Evolutionary conservation across 1,140 invertebrate species (phyloP), one percentile per base, ranked within the genome.

Genomic region (Pseudomyrmex gracilis): DNA sequence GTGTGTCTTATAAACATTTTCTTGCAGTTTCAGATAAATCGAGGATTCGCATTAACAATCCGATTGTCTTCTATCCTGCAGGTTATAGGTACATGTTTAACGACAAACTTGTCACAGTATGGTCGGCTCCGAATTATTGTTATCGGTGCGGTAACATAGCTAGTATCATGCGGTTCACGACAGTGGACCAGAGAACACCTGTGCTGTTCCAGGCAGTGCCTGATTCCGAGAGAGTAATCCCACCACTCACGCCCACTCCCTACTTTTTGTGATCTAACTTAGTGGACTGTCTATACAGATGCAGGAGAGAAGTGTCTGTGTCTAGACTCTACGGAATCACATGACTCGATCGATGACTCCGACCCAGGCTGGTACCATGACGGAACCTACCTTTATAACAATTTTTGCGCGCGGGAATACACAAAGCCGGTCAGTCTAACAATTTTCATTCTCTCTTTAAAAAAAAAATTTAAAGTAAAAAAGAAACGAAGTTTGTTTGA

Each of bases 91-190:
- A 98, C 92, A 98, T 99, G 97, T 99, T 99, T 94, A 97, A 99
- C 92, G 96, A 98, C 85, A 97, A 98, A 94, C 94, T 99, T 86
- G 98, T 99, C 5, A 99, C 98, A 2, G 98, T 99, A 2, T 99
- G 98, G 98, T 99, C 98, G 45, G 99, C 98, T 13, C 98, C 98
- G 0, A 99, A 99, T 94, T 99, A 99, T 93, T 99, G 98, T 94
- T 99, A 99, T 94, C 96, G 98, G 60, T 99, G 98, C 93, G 98
- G 98, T 45, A 99, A 99, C 92, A 96, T 98, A 64, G 98, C 98
- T 47, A 98, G 98, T 83, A 98, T 99, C 90, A 94, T 99, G 85
- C 96, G 97, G 92, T 98, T 99, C 90, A 95, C 96, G 53, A 96
- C 96, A 82, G 96, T 97, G 2, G 96, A 98, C 83, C 96, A 97